Base-by-base conservation (phyloP, 2,797 vertebrate species). In the Pipistrellus pipistrellus region DNA sequence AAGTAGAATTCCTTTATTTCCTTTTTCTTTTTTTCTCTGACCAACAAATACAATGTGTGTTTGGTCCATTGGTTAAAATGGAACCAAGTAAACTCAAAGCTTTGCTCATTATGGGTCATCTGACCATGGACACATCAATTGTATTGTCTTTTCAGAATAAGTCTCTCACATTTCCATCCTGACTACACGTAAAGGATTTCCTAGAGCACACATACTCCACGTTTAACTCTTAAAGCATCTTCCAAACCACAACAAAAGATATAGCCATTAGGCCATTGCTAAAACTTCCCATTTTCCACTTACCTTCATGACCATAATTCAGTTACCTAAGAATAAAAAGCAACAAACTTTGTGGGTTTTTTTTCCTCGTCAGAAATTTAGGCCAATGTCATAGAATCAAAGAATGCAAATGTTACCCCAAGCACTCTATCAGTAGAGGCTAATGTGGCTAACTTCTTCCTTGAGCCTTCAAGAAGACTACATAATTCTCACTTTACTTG, bases 1-100 rank as follows among this genome's bases (percentile, higher is more conserved):
- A 97, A 84, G 78, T 93, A 95, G 93, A 97, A 97, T 98, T 96
- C 84, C 64, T 97, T 96, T 85, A 87, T 93, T 97, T 97, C 92
- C 97, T 92, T 76, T 15, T 72, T 25, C 6, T 53, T 48, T 13
- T 21, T 80, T 44, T 91, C 55, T 78, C 35, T 96, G 57, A 82
- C 75, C 3, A 59, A 55, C 38, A 72, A 91, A 7, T 76, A 66
- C 72, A 96, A 9, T 41, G 35, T 6, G 2, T 68, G 25, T 23
- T 44, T 89, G 62, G 27, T 81, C 27, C 18, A 91, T 53, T 78
- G 84, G 87, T 93, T 97, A 96, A 95, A 94, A 90, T 85, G 3
- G 51, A 97, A 35, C 88, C 85, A 25, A 89, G 55, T 71, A 95
- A 97, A 88, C 84, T 90, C 94, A 95, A 95, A 96, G 72, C 72